These are phyloP conservation scores for Lampris incognitus DNA, from an alignment of 2,113 vertebrate genomes.

Conservation along the genomic window DNA sequence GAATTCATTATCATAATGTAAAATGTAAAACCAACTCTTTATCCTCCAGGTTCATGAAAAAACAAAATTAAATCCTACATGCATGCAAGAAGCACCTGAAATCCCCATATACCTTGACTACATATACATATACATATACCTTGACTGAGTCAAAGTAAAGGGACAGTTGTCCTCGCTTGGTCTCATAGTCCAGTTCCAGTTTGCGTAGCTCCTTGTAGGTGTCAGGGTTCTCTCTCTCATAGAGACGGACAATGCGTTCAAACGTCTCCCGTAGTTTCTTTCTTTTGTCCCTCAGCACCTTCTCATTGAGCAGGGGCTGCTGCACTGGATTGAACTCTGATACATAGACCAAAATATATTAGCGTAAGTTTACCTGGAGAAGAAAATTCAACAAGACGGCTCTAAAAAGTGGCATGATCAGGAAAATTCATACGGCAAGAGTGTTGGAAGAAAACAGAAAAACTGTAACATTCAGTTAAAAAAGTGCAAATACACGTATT, in stretches of 20 bases:
- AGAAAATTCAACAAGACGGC: too few species aligned
- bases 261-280: slow-evolving; percentile 98
- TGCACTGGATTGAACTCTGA: slow-evolving; percentile 98
- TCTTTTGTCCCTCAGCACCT: slow-evolving; percentile 96
- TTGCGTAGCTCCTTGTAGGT: slow-evolving; percentile 96
- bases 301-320: slow-evolving; percentile 94
- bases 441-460: too few species aligned
- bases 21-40: too few species aligned
- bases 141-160: slow-evolving; percentile 98
- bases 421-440: too few species aligned
- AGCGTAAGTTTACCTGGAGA: too few species aligned
- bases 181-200: slow-evolving; percentile 94
- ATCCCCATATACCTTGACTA: slow-evolving; percentile 88
- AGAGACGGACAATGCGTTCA: slow-evolving; percentile 94
- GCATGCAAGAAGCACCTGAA: neutral
- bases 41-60: too few species aligned
- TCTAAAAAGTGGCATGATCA: too few species aligned
- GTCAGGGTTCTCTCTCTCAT: slow-evolving; percentile 96
- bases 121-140: slow-evolving; percentile 77
- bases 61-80: neutral
- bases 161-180: slow-evolving; percentile 95
- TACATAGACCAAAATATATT: neutral
- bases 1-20: neutral
- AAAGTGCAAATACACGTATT: too few species aligned
- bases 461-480: too few species aligned